Evolutionary conservation across 2,113 vertebrate species (phyloP), one percentile per base, ranked within the genome.

Genomic region (Anolis carolinensis): DNA sequence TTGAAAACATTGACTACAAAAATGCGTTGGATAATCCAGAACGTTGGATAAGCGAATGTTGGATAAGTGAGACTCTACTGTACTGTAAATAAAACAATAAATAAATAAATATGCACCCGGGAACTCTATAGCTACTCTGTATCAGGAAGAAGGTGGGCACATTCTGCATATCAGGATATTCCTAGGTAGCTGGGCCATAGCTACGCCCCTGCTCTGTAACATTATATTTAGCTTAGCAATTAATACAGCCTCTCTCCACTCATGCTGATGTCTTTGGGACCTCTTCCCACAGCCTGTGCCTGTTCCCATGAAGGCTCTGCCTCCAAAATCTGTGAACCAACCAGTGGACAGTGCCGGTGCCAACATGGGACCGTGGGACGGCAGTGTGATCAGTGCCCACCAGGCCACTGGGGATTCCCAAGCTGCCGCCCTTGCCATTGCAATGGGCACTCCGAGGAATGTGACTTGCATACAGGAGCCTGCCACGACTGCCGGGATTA

Each of bases 311-410:
- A 97, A 81, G 97, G 97, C 20, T 96, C 98, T 0, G 0, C 93
- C 77, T 96, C 95, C 76, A 93, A 93, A 82, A 93, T 97, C 88
- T 98, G 98, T 1, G 93, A 98, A 50, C 89, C 89, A 0, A 87
- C 89, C 30, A 97, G 95, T 0, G 98, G 97, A 8, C 97, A 98
- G 93, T 99, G 98, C 83, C 93, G 13, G 9, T 98, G 97, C 92
- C 89, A 83, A 34, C 89, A 84, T 0, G 96, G 97, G 0, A 83
- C 96, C 0, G 83, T 90, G 0, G 97, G 97, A 13, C 94, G 95
- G 6, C 95, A 89, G 88, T 98, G 97, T 87, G 97, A 98, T 2
- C 95, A 91, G 79, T 90, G 93, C 92, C 11, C 96, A 74, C 89
- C 92, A 1, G 96, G 97, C 48, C 93, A 96, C 83, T 97, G 97